Evolutionary conservation across 2,113 vertebrate genomes (phyloP).

Genomic region (Tretioscincus oriximinensis): DNA sequence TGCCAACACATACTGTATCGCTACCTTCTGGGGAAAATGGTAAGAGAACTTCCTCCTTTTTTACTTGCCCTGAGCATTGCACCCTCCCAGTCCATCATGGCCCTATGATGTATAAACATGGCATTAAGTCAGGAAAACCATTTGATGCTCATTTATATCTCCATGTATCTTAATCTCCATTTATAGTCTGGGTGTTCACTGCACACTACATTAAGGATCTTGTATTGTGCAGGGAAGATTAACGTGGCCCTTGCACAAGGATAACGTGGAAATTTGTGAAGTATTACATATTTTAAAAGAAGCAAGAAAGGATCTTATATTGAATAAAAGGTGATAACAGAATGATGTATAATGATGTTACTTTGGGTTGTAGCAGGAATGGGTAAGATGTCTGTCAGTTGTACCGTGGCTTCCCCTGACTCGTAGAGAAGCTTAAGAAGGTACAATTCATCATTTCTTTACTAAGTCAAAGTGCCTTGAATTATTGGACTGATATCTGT

Average conservation of each 20-base stretch:
- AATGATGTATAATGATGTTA: fast-evolving
- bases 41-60: conserved; percentile 65
- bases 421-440: neutral
- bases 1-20: conserved; percentile 85
- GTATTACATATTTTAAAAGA: too few species aligned
- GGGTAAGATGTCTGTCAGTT: neutral
- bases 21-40: conserved; percentile 87
- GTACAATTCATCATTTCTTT: neutral
- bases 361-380: neutral
- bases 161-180: too few species aligned
- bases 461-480: neutral
- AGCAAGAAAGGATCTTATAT: too few species aligned
- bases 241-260: too few species aligned
- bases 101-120: too few species aligned
- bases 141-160: too few species aligned
- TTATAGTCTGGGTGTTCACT: too few species aligned
- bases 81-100: too few species aligned
- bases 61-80: neutral
- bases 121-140: too few species aligned
- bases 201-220: too few species aligned
- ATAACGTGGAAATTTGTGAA: too few species aligned
- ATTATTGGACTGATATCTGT: neutral
- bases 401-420: neutral
- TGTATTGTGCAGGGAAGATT: too few species aligned
- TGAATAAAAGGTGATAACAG: fast-evolving